Percentiles rank a stretch among this genome's conserved stretches.
phyloP scores from a whole-genome alignment of 2,113 vertebrate genomes.

The Tretioscincus oriximinensis region DNA sequence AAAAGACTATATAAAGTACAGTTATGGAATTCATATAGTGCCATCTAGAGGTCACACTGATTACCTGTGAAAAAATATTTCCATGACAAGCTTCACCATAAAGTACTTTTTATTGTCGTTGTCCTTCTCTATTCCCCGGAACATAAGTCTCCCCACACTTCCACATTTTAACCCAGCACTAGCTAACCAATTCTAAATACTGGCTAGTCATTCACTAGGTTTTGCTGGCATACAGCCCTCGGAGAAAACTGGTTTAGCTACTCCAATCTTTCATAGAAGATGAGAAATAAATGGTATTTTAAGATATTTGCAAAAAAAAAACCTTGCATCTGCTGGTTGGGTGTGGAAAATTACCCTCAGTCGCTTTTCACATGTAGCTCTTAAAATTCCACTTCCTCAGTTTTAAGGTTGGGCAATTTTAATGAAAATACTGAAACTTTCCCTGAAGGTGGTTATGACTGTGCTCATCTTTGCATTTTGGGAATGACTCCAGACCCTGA shows the following conservation, averaged over 20 bases:
- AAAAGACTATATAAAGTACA: background rate
- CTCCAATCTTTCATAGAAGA: no score
- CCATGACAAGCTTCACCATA: background rate
- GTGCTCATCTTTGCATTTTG: no score
- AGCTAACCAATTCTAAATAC: background rate
- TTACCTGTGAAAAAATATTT: background rate
- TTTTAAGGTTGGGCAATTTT: background rate
- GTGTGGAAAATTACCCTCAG: no score
- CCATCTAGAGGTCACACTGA: slow-evolving; percentile 43
- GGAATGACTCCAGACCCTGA: no score
- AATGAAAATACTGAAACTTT: background rate
- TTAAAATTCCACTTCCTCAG: background rate
- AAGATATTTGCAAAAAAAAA: background rate
- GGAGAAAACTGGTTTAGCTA: no score
- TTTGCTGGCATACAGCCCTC: no score
- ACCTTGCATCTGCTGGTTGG: no score
- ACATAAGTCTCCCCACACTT: no score
- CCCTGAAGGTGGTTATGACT: no score
- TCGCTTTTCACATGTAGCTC: no score
- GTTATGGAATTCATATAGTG: background rate
- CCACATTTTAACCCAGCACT: background rate
- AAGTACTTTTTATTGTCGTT: background rate
- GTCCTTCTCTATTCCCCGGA: background rate
- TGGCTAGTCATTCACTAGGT: no score
- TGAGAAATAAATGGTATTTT: background rate